Evolutionary conservation across 2,113 vertebrate species (phyloP).

Genomic region (Antechinus flavipes): DNA sequence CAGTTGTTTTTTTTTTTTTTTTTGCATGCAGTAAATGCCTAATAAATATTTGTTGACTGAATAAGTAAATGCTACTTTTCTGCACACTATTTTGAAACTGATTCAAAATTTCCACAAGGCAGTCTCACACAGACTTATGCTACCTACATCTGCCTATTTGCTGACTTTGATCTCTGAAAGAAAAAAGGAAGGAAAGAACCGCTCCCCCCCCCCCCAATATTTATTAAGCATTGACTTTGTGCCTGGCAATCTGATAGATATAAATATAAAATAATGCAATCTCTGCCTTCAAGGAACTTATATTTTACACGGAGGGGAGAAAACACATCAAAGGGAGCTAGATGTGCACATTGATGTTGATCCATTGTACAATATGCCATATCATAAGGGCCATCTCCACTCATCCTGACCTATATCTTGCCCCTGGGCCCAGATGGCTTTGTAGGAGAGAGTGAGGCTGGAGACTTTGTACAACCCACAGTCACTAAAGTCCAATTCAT

Average conservation of each 20-base stretch:
- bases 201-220: too few relatives aligned
- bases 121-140: not conserved
- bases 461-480: too few relatives aligned
- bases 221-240: not conserved
- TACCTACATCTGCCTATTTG: not conserved
- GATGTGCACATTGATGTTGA: conserved; percentile 35
- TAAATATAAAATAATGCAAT: not conserved
- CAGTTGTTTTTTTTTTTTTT: not conserved
- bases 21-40: not conserved
- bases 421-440: too few relatives aligned
- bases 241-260: not conserved
- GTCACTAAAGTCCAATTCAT: too few relatives aligned
- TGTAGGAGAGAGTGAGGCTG: too few relatives aligned
- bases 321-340: not conserved
- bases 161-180: not conserved
- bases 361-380: conserved; percentile 64
- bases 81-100: not conserved
- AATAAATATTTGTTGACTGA: not conserved
- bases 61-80: not conserved
- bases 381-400: not conserved
- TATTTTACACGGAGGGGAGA: not conserved
- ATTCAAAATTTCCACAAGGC: not conserved
- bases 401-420: too few relatives aligned
- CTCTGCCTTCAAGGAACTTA: not conserved
- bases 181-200: not conserved